These are phyloP conservation scores for Petrolisthes manimaculis DNA, from an alignment of 2,888 invertebrate species.

Conservation along the genomic window DNA sequence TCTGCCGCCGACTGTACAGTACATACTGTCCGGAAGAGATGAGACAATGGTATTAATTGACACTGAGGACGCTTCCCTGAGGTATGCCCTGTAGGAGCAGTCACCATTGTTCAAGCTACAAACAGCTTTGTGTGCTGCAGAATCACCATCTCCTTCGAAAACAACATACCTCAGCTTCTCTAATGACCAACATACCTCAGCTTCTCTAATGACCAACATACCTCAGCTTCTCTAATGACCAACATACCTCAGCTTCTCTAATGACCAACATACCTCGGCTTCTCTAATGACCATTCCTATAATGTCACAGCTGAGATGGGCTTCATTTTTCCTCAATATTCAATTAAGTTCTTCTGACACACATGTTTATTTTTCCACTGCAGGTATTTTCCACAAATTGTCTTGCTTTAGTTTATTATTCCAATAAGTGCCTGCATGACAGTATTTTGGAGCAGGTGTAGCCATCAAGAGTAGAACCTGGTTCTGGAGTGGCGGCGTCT, in stretches of 20 bases:
- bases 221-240: too few species aligned
- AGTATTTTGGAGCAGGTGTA: constrained; percentile 4
- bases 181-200: constrained; percentile 7
- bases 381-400: constrained; percentile 1
- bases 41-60: too few species aligned
- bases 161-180: too few species aligned
- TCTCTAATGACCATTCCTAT: not conserved
- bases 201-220: too few species aligned
- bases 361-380: not conserved
- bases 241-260: too few species aligned
- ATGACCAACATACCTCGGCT: too few species aligned
- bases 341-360: not conserved
- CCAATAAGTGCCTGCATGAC: constrained; percentile 3
- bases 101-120: not conserved
- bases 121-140: constrained; percentile 4
- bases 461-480: too few species aligned
- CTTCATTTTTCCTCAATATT: not conserved
- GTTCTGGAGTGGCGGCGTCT: too few species aligned
- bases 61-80: too few species aligned
- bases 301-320: not conserved
- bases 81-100: too few species aligned
- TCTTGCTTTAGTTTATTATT: not conserved
- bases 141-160: not conserved
- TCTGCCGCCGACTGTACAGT: too few species aligned
- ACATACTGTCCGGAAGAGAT: too few species aligned